These are phyloP conservation scores for Scyliorhinus canicula DNA, from an alignment of 2,797 vertebrate species.

Conservation along the genomic window DNA sequence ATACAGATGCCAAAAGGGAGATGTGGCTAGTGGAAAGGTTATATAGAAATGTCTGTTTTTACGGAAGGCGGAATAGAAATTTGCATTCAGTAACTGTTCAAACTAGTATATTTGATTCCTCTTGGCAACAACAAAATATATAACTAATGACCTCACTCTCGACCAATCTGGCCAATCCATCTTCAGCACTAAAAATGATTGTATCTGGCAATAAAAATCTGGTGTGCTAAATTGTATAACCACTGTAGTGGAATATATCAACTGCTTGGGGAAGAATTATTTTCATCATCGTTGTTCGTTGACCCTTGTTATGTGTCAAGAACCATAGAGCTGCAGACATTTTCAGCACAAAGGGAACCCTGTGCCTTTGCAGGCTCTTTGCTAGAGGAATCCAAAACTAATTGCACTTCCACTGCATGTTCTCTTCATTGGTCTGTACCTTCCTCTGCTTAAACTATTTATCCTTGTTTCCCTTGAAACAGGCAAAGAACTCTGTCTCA, in stretches of 20 bases:
- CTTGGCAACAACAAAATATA: constrained; percentile 1
- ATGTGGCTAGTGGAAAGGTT: background rate
- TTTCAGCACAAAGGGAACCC: background rate
- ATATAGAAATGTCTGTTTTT: background rate
- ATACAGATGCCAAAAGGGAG: background rate
- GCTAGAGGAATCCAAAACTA: background rate
- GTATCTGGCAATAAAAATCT: background rate
- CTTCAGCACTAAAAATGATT: background rate
- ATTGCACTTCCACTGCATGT: background rate
- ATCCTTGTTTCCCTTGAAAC: background rate
- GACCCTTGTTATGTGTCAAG: background rate
- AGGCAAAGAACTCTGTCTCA: background rate
- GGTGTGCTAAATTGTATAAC: background rate
- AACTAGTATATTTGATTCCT: too few species aligned
- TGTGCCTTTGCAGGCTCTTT: background rate
- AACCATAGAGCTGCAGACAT: background rate
- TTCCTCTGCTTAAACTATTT: background rate
- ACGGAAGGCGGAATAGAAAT: background rate
- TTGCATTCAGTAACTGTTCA: background rate
- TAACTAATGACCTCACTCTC: constrained; percentile 5
- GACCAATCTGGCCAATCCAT: background rate
- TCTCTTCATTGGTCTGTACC: background rate
- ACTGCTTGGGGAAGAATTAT: background rate
- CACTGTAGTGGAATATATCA: background rate
- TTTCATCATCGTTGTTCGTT: background rate